Conservation (phyloP, 2,113 vertebrate species). For the Mormoops blainvillei region DNA sequence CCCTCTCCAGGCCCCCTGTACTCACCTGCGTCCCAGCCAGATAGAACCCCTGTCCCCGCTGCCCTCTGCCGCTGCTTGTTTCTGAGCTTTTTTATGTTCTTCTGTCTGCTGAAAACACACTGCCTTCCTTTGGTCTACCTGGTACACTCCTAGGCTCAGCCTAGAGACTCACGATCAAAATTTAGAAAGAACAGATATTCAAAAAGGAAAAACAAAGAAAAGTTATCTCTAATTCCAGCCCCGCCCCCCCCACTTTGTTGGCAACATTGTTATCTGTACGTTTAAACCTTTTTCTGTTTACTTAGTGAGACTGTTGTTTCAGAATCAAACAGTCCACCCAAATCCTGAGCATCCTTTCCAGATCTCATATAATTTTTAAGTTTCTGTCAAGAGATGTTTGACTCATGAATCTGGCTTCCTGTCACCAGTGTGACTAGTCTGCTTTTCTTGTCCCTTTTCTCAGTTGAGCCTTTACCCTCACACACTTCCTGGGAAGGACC, state of each 20-base stretch:
- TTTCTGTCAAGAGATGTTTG: not conserved
- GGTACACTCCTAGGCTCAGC: too few species aligned
- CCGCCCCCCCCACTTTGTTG: too few species aligned
- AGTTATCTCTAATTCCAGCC: not conserved
- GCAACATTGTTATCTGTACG: too few species aligned
- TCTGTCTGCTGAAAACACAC: accelerated
- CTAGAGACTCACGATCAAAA: not conserved
- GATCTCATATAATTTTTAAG: not conserved
- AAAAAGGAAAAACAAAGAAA: not conserved
- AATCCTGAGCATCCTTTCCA: not conserved
- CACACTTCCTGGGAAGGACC: slow-evolving; percentile 23
- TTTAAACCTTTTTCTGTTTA: not conserved
- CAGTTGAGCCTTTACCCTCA: slow-evolving; percentile 6
- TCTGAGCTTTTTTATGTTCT: not conserved
- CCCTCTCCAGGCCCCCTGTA: too few species aligned
- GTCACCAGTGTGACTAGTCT: not conserved
- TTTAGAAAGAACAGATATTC: not conserved
- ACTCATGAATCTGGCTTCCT: not conserved
- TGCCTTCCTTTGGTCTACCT: not conserved
- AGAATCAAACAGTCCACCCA: not conserved
- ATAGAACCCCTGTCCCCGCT: accelerated
- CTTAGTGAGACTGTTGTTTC: not conserved
- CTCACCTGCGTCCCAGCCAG: too few species aligned
- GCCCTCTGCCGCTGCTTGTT: not conserved
- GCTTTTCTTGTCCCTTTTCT: not conserved